Evolutionary conservation across 2,797 vertebrate genomes (phyloP).

Genomic region (Astyanax mexicanus): DNA sequence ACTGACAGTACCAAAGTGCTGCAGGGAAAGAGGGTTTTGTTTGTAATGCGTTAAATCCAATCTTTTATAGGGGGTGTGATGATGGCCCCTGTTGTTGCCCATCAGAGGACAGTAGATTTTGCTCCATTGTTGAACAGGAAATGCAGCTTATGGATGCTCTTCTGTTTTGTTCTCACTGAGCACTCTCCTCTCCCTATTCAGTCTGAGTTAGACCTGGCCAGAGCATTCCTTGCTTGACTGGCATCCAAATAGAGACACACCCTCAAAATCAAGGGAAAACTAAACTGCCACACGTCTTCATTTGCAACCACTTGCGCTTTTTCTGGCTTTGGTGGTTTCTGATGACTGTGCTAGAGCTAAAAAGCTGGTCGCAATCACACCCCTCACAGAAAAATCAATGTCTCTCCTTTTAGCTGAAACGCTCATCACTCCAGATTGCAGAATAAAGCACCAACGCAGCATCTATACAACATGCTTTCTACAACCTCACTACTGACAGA

Average conservation of each 20-base stretch:
- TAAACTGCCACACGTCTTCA: not conserved
- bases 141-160: not conserved
- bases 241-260: constrained; percentile 19
- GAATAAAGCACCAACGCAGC: not conserved
- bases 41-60: constrained; percentile 8
- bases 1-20: not conserved
- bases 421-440: not conserved
- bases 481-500: too few species aligned
- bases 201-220: not conserved
- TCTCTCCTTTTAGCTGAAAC: constrained; percentile 12
- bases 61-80: not conserved
- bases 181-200: constrained; percentile 7
- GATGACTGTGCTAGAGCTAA: constrained; percentile 8
- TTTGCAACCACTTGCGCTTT: not conserved
- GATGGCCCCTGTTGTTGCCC: not conserved
- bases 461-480: too few species aligned
- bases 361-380: not conserved
- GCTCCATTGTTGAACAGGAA: constrained; percentile 2
- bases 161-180: constrained; percentile 9
- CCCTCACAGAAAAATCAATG: constrained; percentile 24
- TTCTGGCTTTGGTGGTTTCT: not conserved
- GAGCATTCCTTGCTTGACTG: not conserved
- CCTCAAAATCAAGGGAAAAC: not conserved
- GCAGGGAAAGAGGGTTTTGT: not conserved
- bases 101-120: not conserved